Conservation (phyloP, 64 coral and sea anemone species). For the Stylophora pistillata region DNA sequence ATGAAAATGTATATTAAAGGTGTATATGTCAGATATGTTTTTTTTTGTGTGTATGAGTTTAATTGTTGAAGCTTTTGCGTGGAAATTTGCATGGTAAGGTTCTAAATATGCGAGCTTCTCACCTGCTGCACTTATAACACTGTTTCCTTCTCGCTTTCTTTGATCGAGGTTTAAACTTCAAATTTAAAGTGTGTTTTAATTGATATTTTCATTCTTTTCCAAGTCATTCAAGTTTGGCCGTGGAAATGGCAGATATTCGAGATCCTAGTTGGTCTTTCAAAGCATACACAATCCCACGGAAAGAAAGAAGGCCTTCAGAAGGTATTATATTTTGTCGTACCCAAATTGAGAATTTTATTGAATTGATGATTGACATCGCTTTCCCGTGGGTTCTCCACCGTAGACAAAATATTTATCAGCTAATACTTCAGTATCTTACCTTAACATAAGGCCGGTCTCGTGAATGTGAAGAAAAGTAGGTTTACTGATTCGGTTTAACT, state of each 20-base stretch:
- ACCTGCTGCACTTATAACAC: neutral
- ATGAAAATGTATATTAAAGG: neutral
- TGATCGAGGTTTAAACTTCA: neutral
- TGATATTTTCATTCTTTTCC: neutral
- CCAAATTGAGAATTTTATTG: too few relatives aligned
- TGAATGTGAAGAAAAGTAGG: too few relatives aligned
- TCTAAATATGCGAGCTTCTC: too few relatives aligned
- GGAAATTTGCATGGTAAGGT: neutral
- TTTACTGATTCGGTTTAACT: too few relatives aligned
- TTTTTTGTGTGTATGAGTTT: neutral
- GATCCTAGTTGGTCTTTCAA: neutral
- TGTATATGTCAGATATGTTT: too few relatives aligned
- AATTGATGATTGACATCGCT: too few relatives aligned
- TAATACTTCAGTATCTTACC: too few relatives aligned
- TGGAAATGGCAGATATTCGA: neutral
- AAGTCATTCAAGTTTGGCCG: neutral
- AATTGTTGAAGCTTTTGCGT: neutral
- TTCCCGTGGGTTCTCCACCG: neutral
- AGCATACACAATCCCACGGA: neutral
- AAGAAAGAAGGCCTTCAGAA: neutral
- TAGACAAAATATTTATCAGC: neutral
- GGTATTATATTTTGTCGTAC: neutral
- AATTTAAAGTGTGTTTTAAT: neutral
- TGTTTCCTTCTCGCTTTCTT: neutral
- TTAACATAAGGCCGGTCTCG: too few relatives aligned